Evolutionary conservation across 2,888 invertebrate genomes (phyloP).

Genomic region (Pristionchus maxplancki): DNA sequence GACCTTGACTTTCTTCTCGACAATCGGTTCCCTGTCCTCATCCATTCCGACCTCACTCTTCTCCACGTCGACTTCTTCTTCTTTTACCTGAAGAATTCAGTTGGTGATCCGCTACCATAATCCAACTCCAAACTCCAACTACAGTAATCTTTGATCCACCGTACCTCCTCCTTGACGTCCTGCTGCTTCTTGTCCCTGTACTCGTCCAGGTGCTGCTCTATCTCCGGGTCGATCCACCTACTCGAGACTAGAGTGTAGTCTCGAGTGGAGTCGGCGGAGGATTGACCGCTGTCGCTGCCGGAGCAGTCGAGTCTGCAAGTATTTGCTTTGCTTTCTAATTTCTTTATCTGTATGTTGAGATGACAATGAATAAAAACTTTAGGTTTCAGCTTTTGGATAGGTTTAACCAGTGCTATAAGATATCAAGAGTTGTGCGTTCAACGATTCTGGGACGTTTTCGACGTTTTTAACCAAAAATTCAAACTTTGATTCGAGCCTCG

Average conservation of each 20-base stretch:
- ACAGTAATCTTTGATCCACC: background rate
- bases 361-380: background rate
- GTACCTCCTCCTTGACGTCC: background rate
- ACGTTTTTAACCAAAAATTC: too few species aligned
- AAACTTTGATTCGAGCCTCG: too few species aligned
- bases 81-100: background rate
- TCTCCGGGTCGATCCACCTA: background rate
- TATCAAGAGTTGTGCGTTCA: background rate
- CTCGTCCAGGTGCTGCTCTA: slow-evolving; percentile 18
- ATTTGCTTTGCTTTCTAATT: too few species aligned
- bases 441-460: too few species aligned
- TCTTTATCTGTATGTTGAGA: too few species aligned
- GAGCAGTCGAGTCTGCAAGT: background rate
- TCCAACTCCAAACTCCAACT: background rate
- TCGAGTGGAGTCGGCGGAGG: slow-evolving; percentile 12
- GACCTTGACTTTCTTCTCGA: background rate
- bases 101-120: background rate
- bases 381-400: background rate
- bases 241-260: slow-evolving; percentile 20
- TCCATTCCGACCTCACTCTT: background rate
- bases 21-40: background rate
- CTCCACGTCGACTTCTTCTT: background rate
- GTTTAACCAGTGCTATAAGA: background rate
- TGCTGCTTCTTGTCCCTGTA: slow-evolving; percentile 16
- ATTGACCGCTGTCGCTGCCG: background rate